Conservation (phyloP, 2,888 invertebrate species). For the Agriopis marginaria region DNA sequence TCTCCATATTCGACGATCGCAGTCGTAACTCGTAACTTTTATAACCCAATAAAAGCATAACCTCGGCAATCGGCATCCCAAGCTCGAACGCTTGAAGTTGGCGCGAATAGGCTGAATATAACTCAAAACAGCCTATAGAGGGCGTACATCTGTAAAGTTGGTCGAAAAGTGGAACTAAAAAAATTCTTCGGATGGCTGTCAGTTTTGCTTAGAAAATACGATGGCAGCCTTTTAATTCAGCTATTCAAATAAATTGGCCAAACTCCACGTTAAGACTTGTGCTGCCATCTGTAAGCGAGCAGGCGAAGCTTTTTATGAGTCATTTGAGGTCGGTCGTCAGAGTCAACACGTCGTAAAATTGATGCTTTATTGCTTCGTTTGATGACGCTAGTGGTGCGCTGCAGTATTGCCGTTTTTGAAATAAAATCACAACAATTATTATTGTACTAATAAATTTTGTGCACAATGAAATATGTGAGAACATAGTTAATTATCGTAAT, state of each 20-base stretch:
- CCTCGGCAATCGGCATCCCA: constrained; percentile 52
- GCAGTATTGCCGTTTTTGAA: constrained; percentile 44
- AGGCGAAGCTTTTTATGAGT: constrained; percentile 79
- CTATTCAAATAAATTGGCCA: neutral
- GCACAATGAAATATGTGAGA: no score
- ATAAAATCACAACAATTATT: neutral
- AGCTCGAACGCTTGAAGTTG: constrained; percentile 53
- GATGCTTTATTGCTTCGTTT: constrained; percentile 76
- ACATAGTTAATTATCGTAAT: no score
- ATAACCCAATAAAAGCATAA: constrained; percentile 84
- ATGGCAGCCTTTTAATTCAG: constrained; percentile 43
- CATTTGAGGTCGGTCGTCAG: constrained; percentile 77
- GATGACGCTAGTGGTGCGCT: constrained; percentile 81
- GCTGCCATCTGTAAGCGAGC: constrained; percentile 79
- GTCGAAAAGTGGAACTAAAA: neutral
- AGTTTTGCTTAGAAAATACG: neutral
- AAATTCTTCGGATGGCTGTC: neutral
- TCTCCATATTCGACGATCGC: constrained; percentile 80
- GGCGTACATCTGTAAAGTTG: constrained; percentile 57
- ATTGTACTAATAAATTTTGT: neutral
- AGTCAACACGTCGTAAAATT: constrained; percentile 79
- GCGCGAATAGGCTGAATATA: constrained; percentile 52
- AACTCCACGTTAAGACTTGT: constrained; percentile 29
- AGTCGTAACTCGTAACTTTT: constrained; percentile 83
- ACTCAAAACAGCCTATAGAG: constrained; percentile 69